phyloP scores from a whole-genome alignment of 2,113 vertebrate genomes.

The Salvator merianae region DNA sequence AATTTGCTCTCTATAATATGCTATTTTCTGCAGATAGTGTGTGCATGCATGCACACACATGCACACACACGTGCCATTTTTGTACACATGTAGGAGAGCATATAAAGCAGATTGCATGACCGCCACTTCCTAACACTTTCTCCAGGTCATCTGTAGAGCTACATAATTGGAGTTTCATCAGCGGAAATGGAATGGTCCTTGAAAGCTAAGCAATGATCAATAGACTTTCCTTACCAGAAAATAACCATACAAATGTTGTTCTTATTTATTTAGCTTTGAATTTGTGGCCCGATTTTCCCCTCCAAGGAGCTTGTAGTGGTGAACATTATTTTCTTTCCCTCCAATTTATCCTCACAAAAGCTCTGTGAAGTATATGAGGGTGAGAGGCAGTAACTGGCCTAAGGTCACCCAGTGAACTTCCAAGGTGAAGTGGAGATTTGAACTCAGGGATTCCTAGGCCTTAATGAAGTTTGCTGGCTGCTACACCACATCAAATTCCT shows the following conservation, averaged over 20 bases:
- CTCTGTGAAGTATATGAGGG: no score
- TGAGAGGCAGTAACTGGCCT: no score
- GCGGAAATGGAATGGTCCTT: background rate
- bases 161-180: background rate
- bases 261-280: no score
- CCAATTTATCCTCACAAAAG: background rate
- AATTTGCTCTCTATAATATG: conserved; percentile 36
- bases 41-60: background rate
- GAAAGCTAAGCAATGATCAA: background rate
- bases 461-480: no score
- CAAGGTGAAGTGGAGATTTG: no score
- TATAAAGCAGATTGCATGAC: background rate
- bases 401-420: no score
- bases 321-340: no score
- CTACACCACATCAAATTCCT: no score
- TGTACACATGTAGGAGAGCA: no score
- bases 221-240: background rate
- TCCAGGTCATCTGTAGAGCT: background rate
- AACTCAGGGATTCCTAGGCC: no score
- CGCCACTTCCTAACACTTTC: background rate
- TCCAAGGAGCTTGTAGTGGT: no score
- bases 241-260: conserved; percentile 36
- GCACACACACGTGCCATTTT: background rate
- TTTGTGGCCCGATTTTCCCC: no score
- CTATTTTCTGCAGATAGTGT: background rate